Base-by-base conservation (phyloP, 37 sponge, comb jelly and placozoan species). In the Aplysina aerophoba region DNA sequence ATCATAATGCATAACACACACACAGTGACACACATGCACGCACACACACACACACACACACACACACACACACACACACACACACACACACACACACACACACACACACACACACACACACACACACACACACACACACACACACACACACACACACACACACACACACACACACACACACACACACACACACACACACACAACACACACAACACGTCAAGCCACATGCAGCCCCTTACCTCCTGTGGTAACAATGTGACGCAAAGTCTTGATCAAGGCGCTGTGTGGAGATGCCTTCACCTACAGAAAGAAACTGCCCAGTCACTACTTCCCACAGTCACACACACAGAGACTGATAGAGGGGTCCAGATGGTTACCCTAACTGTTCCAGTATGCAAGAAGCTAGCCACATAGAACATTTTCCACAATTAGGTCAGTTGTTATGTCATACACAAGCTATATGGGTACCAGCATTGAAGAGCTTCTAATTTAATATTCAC, bases 131-230 rank as follows among this genome's bases (percentile, higher is more conserved):
- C 79, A 79, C 34, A 68, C 69, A 38, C 24, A 75, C 40, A 35
- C 44, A 75, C 22, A 75, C 44, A 75, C 41, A 75, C 15, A 75
- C 77, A 36, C 22, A 24, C 28, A 68, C 28, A 2, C 69, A 68
- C 28, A 2, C 80, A 53, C 56, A 79, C 80, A 79, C n/a, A 44
- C 78, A 37, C 50, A n/a, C n/a, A 22, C 50, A 68, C 78, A 77
- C 78, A 44, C 78, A 77, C 78, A 77, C 78, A 41, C 50, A 20
- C 78, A 37, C 25, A 21, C 71, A 68, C 71, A 68, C 71, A 68
- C 71, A 68, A 77, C 78, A 77, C 78, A 41, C 78, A 44, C 78
- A 37, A 15, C 17, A 77, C 78, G 20, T 55, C 8, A 30, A 79
- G 27, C 50, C 80, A 44, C 80, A 54, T 8, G 33, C 55, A 62